phyloP scores from a whole-genome alignment of 2,113 vertebrate species.

The Acanthochromis polyacanthus region DNA sequence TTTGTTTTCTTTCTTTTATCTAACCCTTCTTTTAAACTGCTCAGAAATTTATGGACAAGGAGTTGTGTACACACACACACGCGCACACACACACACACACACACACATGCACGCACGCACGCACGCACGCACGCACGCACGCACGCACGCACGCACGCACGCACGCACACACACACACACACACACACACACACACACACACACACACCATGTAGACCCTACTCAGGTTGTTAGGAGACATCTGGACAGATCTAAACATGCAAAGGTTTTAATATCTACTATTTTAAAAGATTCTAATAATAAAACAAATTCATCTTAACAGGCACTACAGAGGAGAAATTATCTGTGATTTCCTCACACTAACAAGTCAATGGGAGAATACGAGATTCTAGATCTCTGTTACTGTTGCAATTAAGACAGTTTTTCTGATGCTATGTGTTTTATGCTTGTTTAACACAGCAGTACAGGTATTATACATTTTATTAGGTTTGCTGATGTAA shows the following conservation, averaged over 20 bases:
- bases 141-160: neutral
- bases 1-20: no score
- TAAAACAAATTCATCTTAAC: neutral
- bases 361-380: neutral
- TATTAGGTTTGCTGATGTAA: no score
- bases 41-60: neutral
- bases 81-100: neutral
- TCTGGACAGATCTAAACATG: slow-evolving; percentile 7
- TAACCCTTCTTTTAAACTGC: no score
- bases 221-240: neutral
- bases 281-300: neutral
- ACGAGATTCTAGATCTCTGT: neutral
- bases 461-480: no score
- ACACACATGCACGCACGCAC: neutral
- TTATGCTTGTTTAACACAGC: no score
- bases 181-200: neutral
- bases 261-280: neutral
- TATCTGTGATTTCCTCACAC: neutral
- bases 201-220: neutral
- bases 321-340: neutral
- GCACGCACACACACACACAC: neutral
- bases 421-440: neutral
- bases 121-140: neutral
- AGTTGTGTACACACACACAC: neutral
- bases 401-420: neutral